Evolutionary conservation across 2,113 vertebrate genomes (phyloP).

Genomic region (Spea bombifrons): DNA sequence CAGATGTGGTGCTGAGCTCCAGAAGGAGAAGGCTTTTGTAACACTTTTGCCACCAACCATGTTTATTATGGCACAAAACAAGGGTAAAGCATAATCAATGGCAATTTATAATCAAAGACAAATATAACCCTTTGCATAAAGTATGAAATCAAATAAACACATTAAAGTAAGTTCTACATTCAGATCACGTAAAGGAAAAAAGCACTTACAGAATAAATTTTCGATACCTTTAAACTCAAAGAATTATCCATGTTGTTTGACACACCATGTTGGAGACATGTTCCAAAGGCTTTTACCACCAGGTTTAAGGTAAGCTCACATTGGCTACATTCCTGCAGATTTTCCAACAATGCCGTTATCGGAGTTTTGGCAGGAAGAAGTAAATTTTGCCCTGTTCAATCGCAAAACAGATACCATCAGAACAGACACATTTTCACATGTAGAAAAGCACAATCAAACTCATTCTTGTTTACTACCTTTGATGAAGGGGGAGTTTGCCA

Average conservation of each 20-base stretch:
- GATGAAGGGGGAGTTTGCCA: slow-evolving; percentile 74
- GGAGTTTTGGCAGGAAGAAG: slow-evolving; percentile 66
- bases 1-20: too few relatives aligned
- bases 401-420: background rate
- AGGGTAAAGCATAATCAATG: too few relatives aligned
- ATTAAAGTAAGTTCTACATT: too few relatives aligned
- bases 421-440: background rate
- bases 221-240: slow-evolving; percentile 67
- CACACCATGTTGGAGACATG: slow-evolving; percentile 78
- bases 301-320: slow-evolving; percentile 79
- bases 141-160: too few relatives aligned
- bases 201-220: too few relatives aligned
- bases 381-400: slow-evolving; percentile 65
- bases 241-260: slow-evolving; percentile 73
- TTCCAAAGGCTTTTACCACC: slow-evolving; percentile 69
- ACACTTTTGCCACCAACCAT: too few relatives aligned
- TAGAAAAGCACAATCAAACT: too few relatives aligned
- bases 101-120: too few relatives aligned
- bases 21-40: too few relatives aligned
- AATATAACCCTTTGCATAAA: too few relatives aligned
- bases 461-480: slow-evolving; percentile 67
- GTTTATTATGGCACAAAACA: too few relatives aligned
- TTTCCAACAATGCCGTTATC: slow-evolving; percentile 74
- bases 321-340: slow-evolving; percentile 88
- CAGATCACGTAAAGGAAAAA: too few relatives aligned